Conservation (phyloP, 2,797 vertebrate genomes). For the Diplodus puntazzo region DNA sequence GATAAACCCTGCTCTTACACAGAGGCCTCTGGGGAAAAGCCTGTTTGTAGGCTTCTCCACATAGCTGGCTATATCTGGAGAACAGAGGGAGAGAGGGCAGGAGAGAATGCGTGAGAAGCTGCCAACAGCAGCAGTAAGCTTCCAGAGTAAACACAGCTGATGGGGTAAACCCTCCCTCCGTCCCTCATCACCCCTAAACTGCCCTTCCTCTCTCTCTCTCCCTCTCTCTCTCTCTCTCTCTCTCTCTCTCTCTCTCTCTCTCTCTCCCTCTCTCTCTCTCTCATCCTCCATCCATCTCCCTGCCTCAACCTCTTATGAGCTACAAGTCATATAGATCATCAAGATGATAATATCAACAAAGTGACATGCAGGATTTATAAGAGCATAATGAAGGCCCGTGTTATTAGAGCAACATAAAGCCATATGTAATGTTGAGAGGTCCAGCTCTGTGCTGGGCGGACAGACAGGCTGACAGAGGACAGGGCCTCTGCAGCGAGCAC, state of each 20-base stretch:
- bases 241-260: background rate
- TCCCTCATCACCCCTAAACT: constrained; percentile 16
- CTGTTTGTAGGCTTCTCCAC: constrained; percentile 43
- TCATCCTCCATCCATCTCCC: constrained; percentile 3
- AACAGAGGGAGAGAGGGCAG: constrained; percentile 33
- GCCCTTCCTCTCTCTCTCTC: background rate
- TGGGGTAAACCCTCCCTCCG: constrained; percentile 45
- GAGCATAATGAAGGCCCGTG: background rate
- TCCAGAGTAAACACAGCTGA: constrained; percentile 75
- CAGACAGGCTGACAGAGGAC: background rate
- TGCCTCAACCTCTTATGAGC: background rate
- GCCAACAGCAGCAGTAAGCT: constrained; percentile 69
- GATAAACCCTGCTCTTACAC: constrained; percentile 40
- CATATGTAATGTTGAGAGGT: background rate
- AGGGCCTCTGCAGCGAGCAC: background rate
- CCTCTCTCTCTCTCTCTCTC: background rate
- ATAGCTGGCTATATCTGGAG: constrained; percentile 77
- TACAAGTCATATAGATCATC: background rate
- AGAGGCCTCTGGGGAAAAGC: constrained; percentile 50
- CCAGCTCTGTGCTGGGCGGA: constrained; percentile 4
- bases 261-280: background rate
- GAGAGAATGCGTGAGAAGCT: constrained; percentile 65
- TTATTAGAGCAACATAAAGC: background rate
- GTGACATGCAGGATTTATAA: background rate
- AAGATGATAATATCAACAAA: background rate